Evolutionary conservation across 2,888 invertebrate species (phyloP), one percentile per base, ranked within the genome.

Genomic region (Rhagium mordax): DNA sequence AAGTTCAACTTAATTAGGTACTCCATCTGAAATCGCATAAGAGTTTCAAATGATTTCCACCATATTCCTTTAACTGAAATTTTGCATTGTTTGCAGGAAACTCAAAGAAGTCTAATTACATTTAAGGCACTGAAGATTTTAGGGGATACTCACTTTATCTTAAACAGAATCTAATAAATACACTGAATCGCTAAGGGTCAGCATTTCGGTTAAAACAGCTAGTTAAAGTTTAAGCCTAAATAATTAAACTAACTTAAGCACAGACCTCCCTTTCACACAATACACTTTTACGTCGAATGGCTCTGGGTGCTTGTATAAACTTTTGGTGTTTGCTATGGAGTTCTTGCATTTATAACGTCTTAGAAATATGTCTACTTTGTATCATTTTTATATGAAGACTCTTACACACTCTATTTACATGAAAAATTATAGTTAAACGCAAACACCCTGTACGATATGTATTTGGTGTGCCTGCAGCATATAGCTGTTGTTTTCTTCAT

Each of bases 1-100:
- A 24, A 55, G 55, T 21, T 55, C 55, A 55, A 24, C 6, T 55
- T 55, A 55, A 55, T 55, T 55, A 55, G n/a, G 55, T 55, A n/a
- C 27, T 55, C 55, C n/a, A 24, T 55, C 55, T 55, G 55, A 55
- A 55, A 21, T 20, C 24, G 21, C n/a, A 55, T 55, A 55, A 55
- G 21, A 20, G 55, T 24, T 10, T 55, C 24, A 41, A 41, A n/a
- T 55, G 21, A 24, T 24, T 55, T 20, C 55, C 21, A 13, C 18
- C 20, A 27, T 24, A 55, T 13, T 55, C 27, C 55, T 55, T 55
- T 55, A 55, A 55, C 55, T 24, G 13, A 13, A 8, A 51, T 18
- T 51, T 51, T 51, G 51, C 51, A 51, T 51, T 20, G 51, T 41
- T 41, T 18, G 20, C 51, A 51, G 18, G 13, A 51, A 51, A 51